phyloP scores from a whole-genome alignment of 1,140 invertebrate genomes.

The Aphis gossypii region DNA sequence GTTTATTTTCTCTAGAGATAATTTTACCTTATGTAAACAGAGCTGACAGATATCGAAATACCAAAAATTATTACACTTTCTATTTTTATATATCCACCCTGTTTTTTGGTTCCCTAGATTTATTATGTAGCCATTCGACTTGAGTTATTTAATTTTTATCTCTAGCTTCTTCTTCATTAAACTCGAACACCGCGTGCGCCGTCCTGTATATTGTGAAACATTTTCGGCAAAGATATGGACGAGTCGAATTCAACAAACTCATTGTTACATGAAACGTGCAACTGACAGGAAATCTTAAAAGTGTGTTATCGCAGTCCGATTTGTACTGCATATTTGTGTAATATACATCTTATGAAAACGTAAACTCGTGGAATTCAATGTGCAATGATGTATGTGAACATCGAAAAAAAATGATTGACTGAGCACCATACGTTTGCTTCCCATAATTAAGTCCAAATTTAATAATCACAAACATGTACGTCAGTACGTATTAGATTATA shows the following conservation, averaged over 20 bases:
- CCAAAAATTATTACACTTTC: not conserved
- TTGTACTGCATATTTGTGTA: not conserved
- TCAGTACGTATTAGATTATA: not conserved
- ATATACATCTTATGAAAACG: not conserved
- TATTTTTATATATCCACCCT: not conserved
- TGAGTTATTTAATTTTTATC: conserved; percentile 29
- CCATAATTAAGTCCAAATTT: not conserved
- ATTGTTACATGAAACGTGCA: not conserved
- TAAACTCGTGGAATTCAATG: not conserved
- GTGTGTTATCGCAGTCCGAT: not conserved
- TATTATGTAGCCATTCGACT: not conserved
- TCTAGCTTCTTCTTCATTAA: conserved; percentile 10
- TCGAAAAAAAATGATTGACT: not conserved
- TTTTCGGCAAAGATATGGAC: not conserved
- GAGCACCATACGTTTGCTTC: not conserved
- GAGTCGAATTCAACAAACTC: not conserved
- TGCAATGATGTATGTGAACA: not conserved
- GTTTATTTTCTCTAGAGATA: not conserved
- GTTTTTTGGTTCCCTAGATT: not conserved
- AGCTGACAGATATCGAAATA: not conserved
- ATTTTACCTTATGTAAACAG: not conserved
- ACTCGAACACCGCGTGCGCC: not conserved
- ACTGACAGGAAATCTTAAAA: conserved; percentile 15
- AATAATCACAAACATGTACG: not conserved
- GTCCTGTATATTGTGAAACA: not conserved